Evolutionary conservation across 1,140 invertebrate genomes (phyloP), one percentile per base, ranked within the genome.

Genomic region (Dolichoris vasculosae): DNA sequence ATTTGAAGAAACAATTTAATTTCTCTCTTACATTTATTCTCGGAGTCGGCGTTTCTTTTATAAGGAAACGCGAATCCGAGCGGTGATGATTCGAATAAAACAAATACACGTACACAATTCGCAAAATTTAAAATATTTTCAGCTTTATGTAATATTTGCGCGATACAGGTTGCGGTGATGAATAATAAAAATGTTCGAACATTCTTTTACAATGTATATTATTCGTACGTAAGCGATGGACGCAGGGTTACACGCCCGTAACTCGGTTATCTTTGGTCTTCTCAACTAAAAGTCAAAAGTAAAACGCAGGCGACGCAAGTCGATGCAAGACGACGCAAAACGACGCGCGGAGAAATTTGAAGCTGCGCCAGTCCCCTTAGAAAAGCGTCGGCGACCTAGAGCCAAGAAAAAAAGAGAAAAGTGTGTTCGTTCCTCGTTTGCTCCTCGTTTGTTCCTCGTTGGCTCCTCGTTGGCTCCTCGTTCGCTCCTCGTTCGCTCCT

Each of bases 401-500:
- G 26, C 23, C 38, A 51, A 82, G 71, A 3, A 32, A 20, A 75
- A 83, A 7, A n/a, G n/a, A n/a, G n/a, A n/a, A n/a, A n/a, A n/a
- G n/a, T n/a, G n/a, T n/a, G n/a, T n/a, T n/a, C n/a, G n/a, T 43
- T 48, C 43, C 20, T 3, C 32, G 15, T 71, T 40, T 35, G 32
- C 43, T n/a, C 11, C 87, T 92, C 87, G n/a, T n/a, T n/a, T n/a
- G n/a, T n/a, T n/a, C n/a, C n/a, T n/a, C n/a, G n/a, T n/a, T n/a
- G n/a, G n/a, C 73, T 48, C 43, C 20, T 3, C 32, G 15, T 71
- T 40, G 35, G 32, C 43, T n/a, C 11, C 87, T 92, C 87, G n/a
- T n/a, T n/a, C n/a, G n/a, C 73, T 48, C 43, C 20, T 3, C 32
- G 15, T 71, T 40, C 69, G 32, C 43, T n/a, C 11, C 87, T 92